phyloP scores from a whole-genome alignment of 2,888 invertebrate genomes.

The Noctua pronuba region DNA sequence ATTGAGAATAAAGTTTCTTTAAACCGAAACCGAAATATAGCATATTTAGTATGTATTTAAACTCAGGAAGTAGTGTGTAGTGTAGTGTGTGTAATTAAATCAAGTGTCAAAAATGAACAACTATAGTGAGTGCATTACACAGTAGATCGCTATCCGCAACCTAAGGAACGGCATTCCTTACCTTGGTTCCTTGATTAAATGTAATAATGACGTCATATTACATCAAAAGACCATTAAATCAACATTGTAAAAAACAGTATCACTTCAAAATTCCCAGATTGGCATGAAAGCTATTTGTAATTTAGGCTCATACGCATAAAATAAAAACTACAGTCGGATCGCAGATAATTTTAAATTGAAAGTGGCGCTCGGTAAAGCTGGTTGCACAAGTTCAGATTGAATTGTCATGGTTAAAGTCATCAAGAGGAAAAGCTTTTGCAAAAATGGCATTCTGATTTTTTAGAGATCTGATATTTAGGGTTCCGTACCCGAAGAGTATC shows the following conservation, averaged over 20 bases:
- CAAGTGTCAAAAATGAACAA: background rate
- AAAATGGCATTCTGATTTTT: background rate
- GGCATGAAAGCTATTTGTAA: slow-evolving; percentile 43
- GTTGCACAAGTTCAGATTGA: slow-evolving; percentile 10
- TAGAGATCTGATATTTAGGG: background rate
- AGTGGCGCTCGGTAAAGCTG: slow-evolving; percentile 32
- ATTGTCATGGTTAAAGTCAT: background rate
- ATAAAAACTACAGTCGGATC: slow-evolving; percentile 25
- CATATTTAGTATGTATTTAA: too few relatives aligned
- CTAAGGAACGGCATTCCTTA: too few relatives aligned
- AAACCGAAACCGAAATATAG: too few relatives aligned
- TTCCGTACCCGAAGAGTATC: too few relatives aligned
- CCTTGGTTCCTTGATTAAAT: background rate
- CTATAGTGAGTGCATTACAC: background rate
- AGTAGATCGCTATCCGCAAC: background rate
- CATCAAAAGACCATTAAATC: background rate
- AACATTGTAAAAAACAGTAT: slow-evolving; percentile 7
- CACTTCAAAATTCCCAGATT: slow-evolving; percentile 8
- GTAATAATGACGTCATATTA: background rate
- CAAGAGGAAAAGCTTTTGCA: too few relatives aligned
- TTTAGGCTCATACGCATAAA: slow-evolving; percentile 19
- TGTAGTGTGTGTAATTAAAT: background rate
- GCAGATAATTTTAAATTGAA: slow-evolving; percentile 45
- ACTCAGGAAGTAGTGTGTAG: too few relatives aligned
- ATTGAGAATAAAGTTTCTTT: too few relatives aligned